Percentiles rank a stretch among this genome's conserved stretches.
Evolutionary conservation across 2,888 invertebrate species (phyloP).

Genomic region (Tipula vernalis): DNA sequence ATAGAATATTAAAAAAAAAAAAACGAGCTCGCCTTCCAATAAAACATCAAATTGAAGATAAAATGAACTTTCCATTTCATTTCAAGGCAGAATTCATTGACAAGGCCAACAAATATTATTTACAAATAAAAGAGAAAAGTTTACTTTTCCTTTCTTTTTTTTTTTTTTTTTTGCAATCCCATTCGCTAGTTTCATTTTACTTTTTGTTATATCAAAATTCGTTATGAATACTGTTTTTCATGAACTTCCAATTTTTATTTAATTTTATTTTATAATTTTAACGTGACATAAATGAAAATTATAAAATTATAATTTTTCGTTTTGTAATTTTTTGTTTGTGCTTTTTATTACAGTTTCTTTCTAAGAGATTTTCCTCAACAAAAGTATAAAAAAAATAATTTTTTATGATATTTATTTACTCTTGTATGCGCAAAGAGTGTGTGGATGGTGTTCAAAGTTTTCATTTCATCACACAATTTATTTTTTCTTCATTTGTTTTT

Average conservation of each 20-base stretch:
- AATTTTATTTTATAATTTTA: background rate
- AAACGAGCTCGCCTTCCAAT: background rate
- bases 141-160: background rate
- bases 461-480: background rate
- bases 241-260: background rate
- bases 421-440: background rate
- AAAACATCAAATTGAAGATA: background rate
- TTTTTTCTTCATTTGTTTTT: background rate
- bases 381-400: background rate
- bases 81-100: background rate
- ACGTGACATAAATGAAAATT: constrained; percentile 4
- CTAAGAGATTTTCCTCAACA: background rate
- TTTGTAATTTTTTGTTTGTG: background rate
- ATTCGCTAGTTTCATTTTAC: background rate
- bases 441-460: background rate
- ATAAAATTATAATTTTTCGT: background rate
- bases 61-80: background rate
- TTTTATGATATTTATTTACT: background rate
- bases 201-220: background rate
- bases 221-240: background rate
- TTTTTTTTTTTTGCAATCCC: background rate
- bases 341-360: background rate
- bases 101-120: background rate
- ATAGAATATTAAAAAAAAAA: background rate
- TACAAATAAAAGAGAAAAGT: background rate